Evolutionary conservation across 2,797 vertebrate species (phyloP).

Genomic region (Sardinella longiceps): DNA sequence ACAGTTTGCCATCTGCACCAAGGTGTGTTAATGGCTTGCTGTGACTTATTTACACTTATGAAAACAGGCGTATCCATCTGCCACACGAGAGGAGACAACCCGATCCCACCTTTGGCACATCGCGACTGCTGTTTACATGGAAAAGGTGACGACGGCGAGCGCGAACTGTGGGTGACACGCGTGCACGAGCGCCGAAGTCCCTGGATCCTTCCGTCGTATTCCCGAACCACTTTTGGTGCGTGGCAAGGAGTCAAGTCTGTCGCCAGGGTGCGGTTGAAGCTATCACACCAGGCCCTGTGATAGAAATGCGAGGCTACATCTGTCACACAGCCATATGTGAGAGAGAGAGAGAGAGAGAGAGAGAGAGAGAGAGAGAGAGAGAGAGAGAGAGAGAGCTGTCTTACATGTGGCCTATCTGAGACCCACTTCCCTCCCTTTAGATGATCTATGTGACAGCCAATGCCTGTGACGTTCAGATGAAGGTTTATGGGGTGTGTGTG

Average conservation of each 20-base stretch:
- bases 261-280: background rate
- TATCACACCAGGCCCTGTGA: background rate
- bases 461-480: background rate
- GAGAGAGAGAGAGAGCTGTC: background rate
- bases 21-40: slow-evolving; percentile 82
- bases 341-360: background rate
- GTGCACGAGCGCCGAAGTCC: background rate
- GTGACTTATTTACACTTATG: slow-evolving; percentile 79
- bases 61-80: slow-evolving; percentile 86
- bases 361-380: background rate
- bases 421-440: background rate
- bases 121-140: slow-evolving; percentile 85
- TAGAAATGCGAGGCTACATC: background rate
- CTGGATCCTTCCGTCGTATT: background rate
- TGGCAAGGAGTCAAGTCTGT: slow-evolving; percentile 14
- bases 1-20: slow-evolving; percentile 84
- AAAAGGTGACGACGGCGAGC: slow-evolving; percentile 73
- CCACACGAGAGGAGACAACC: slow-evolving; percentile 69
- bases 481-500: background rate
- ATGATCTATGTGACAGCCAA: slow-evolving; percentile 3
- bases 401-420: background rate
- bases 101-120: slow-evolving; percentile 78
- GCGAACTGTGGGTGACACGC: slow-evolving; percentile 73
- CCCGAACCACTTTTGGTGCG: background rate
- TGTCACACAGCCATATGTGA: background rate